These are phyloP conservation scores for Caenorhabditis panamensis DNA, from an alignment of 2,888 invertebrate species.

Conservation along the genomic window DNA sequence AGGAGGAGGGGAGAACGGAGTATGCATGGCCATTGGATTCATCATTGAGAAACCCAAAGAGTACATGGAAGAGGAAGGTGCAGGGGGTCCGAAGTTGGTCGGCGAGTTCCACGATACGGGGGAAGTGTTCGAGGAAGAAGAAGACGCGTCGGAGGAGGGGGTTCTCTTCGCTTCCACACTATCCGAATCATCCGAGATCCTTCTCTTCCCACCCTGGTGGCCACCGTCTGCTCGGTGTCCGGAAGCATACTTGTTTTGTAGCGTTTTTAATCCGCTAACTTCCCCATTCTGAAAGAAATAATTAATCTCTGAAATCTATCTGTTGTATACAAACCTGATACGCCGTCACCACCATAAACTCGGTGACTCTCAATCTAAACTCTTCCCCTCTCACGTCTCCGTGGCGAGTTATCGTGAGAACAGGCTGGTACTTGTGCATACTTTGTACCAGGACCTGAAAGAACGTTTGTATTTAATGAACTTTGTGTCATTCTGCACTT, in stretches of 20 bases:
- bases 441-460: constrained; percentile 30
- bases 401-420: constrained; percentile 26
- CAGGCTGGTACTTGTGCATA: constrained; percentile 52
- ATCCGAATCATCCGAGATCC: not conserved
- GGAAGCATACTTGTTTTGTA: constrained; percentile 28
- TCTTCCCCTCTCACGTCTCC: constrained; percentile 7
- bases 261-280: constrained; percentile 5
- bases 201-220: no score
- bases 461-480: not conserved
- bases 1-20: no score
- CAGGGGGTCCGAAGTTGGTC: no score
- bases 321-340: no score
- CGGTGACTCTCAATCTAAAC: constrained; percentile 22
- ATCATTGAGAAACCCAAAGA: no score
- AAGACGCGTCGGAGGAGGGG: no score
- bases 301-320: no score
- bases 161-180: no score
- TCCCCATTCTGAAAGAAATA: constrained; percentile 9
- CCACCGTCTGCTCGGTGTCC: constrained; percentile 15
- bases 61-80: no score
- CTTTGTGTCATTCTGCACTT: not conserved
- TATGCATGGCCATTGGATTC: no score
- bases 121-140: no score
- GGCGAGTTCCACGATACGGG: no score
- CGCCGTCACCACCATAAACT: constrained; percentile 49